A percentile compares a stretch with the other conserved stretches of the same genome.
Evolutionary conservation across 1,140 invertebrate species (phyloP).

Genomic region (Eumaeus atala): DNA sequence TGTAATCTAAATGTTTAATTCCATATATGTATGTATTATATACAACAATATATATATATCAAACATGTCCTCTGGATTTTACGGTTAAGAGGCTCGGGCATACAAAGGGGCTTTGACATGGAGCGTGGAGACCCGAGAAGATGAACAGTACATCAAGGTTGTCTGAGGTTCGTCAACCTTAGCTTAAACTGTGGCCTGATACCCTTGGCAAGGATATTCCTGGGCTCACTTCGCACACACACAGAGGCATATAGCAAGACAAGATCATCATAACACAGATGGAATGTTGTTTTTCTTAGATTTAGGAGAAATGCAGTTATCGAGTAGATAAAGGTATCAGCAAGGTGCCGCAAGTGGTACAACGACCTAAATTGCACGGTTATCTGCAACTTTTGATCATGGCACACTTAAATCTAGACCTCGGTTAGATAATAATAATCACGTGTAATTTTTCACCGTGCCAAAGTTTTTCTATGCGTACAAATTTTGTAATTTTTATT

Average conservation of each 20-base stretch:
- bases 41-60: no score
- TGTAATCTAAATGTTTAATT: no score
- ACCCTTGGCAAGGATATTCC: slow-evolving; percentile 2
- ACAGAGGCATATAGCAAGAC: not conserved
- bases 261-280: not conserved
- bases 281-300: not conserved
- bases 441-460: not conserved
- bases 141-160: no score
- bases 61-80: no score
- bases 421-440: slow-evolving; percentile 1
- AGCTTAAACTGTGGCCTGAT: not conserved
- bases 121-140: no score
- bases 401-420: slow-evolving; percentile 22
- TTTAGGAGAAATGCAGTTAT: not conserved
- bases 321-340: slow-evolving; percentile 20
- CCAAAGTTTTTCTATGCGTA: not conserved
- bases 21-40: no score
- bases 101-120: no score
- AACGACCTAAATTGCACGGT: slow-evolving; percentile 55
- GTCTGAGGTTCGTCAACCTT: slow-evolving; percentile 2
- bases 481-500: no score
- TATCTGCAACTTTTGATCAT: slow-evolving; percentile 37
- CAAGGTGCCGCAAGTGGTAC: slow-evolving; percentile 33
- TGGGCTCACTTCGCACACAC: not conserved
- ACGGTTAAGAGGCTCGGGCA: no score